Evolutionary conservation across 2,888 invertebrate genomes (phyloP), one percentile per base, ranked within the genome.

Genomic region (Apocheima hispidaria): DNA sequence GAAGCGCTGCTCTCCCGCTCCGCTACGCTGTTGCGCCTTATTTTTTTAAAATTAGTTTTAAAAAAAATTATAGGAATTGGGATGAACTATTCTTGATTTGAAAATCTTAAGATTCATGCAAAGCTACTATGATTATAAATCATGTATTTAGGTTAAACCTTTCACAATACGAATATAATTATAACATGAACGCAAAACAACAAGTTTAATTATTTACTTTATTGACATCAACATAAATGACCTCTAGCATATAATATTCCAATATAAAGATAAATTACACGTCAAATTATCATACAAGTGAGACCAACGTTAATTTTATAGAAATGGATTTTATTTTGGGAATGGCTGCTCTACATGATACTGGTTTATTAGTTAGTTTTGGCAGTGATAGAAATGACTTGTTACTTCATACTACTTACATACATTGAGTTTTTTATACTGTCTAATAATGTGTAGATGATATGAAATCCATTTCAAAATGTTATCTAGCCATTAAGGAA

Each of bases 181-280:
- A 33, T 7, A 30, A 20, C 2, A 46, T 46, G 18, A 30, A 46
- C 35, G 2, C 62, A 75, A 79, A 82, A 82, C 71, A 74, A 66
- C 52, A 49, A 59, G 67, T 66, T 69, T 75, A 76, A 82, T 82
- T 83, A 84, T 82, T 81, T 83, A 81, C 77, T 88, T 82, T 91
- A 91, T 87, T 90, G 87, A 87, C 85, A 87, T 88, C 83, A 90
- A 90, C 84, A 82, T 88, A 89, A 86, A 84, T 87, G 82, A 87
- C 84, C 78, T 89, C 84, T 88, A 88, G 82, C 79, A 86, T 88
- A 89, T 78, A 87, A 87, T 88, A 83, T 88, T n/a, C 86, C 77
- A 79, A 84, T 86, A 85, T 82, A 83, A 87, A 86, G 85, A 84
- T 87, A 89, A 86, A 86, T 88, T 81, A 89, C 83, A 86, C 85